Conservation (phyloP, 2,888 invertebrate genomes). For the Cactoblastis cactorum region DNA sequence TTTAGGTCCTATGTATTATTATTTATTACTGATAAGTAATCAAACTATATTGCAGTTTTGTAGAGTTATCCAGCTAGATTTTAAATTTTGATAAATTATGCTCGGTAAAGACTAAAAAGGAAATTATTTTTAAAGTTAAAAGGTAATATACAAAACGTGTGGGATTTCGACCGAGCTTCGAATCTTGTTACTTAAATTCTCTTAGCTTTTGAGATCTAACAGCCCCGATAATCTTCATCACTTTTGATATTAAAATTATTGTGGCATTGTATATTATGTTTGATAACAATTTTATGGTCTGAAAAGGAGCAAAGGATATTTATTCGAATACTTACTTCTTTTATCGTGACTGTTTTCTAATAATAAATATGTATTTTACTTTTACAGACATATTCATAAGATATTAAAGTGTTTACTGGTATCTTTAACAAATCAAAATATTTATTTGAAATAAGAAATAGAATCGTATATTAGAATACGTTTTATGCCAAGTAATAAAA, state of each 20-base stretch:
- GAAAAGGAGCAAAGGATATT: no score
- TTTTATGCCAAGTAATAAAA: no score
- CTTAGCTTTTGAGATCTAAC: neutral
- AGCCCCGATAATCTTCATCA: neutral
- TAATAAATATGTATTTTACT: no score
- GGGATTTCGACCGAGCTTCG: neutral
- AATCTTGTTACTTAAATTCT: neutral
- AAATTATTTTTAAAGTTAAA: neutral
- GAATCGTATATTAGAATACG: no score
- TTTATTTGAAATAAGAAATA: no score
- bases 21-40: neutral
- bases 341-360: no score
- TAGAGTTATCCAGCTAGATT: no score
- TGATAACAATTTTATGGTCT: neutral
- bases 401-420: no score
- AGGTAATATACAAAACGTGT: neutral
- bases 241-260: slow-evolving; percentile 1
- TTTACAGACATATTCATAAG: no score
- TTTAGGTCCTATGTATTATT: neutral
- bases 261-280: neutral
- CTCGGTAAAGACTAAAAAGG: neutral
- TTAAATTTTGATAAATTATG: no score
- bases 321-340: no score
- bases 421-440: no score
- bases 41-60: neutral